A percentile compares a stretch with the other conserved stretches of the same genome.
Conservation (phyloP, 1,140 invertebrate genomes). For the Charaxes varanes region DNA sequence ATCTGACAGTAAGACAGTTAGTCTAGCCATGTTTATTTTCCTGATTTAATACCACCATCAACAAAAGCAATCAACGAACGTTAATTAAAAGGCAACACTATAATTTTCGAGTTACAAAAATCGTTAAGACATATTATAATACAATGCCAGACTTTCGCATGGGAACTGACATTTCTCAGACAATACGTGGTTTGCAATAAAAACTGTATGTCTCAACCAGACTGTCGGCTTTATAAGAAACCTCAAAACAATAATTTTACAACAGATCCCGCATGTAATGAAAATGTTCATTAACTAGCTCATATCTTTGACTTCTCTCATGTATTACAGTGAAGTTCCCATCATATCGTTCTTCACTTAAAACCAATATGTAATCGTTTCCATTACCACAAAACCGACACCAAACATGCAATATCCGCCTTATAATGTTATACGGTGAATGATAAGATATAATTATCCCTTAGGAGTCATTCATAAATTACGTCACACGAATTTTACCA, state of each 20-base stretch:
- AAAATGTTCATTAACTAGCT: constrained; percentile 7
- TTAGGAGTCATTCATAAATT: no score
- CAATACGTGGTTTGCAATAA: constrained; percentile 40
- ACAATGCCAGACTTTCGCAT: constrained; percentile 64
- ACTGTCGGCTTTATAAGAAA: constrained; percentile 39
- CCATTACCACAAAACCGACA: no score
- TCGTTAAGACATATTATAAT: constrained; percentile 30
- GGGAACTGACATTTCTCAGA: constrained; percentile 58
- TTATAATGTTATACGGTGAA: no score
- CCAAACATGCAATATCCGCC: no score
- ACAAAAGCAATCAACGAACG: constrained; percentile 10
- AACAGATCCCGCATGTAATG: constrained; percentile 45
- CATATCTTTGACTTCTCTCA: neutral
- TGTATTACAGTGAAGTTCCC: no score
- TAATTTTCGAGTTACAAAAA: constrained; percentile 30
- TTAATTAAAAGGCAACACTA: constrained; percentile 20
- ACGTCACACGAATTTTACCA: no score
- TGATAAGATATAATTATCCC: no score
- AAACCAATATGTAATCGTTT: no score
- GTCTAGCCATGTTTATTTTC: no score
- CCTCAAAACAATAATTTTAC: constrained; percentile 54
- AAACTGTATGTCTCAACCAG: constrained; percentile 37
- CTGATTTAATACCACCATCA: neutral
- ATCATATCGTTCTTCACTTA: no score
- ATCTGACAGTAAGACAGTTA: no score